Conservation (phyloP, 1,140 invertebrate species). For the Cyrtorhinus lividipennis region DNA sequence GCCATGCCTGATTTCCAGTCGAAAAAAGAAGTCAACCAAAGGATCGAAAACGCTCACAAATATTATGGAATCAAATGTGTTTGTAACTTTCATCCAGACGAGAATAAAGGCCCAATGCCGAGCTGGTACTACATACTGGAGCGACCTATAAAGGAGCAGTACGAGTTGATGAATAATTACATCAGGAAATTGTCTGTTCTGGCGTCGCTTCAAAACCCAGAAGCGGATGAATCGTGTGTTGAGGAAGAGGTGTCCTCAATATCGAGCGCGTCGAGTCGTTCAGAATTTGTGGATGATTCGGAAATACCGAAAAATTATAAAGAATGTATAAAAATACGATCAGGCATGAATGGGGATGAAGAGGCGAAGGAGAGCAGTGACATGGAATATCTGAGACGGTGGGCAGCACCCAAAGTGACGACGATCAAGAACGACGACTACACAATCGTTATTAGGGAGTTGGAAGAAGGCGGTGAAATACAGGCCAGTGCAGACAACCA, state of each 20-base stretch:
- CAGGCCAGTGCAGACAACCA: too few relatives aligned
- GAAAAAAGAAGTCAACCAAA: background rate
- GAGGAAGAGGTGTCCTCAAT: background rate
- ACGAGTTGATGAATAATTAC: slow-evolving; percentile 8
- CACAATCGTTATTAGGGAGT: background rate
- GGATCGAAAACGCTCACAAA: background rate
- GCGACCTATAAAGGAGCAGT: background rate
- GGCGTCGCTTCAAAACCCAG: background rate
- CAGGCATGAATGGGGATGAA: too few relatives aligned
- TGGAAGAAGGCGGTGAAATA: too few relatives aligned
- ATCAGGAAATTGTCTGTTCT: background rate
- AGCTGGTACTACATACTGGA: slow-evolving; percentile 27
- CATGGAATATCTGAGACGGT: too few relatives aligned
- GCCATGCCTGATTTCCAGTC: background rate
- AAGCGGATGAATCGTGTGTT: background rate
- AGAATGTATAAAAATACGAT: background rate
- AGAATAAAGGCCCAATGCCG: slow-evolving; percentile 10
- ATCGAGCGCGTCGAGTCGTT: background rate
- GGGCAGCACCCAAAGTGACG: too few relatives aligned
- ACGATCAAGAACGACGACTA: background rate
- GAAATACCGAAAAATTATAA: background rate
- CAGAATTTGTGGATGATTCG: background rate
- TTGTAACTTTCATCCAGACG: slow-evolving; percentile 5
- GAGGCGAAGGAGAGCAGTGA: too few relatives aligned
- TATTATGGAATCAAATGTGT: slow-evolving; percentile 3